Conservation (phyloP, 2,888 invertebrate species). For the Reticulitermes lucifugus region DNA sequence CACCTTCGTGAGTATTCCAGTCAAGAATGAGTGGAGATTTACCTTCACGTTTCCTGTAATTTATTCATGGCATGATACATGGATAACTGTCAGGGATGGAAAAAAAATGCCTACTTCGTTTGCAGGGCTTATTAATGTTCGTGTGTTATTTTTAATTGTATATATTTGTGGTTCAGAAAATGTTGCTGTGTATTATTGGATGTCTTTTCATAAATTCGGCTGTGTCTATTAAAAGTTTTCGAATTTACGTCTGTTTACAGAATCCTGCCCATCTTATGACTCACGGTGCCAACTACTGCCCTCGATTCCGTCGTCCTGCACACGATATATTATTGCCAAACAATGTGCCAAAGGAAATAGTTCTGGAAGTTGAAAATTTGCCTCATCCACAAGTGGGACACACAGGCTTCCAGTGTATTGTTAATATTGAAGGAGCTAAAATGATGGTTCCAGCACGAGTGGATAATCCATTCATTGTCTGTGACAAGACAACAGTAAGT, state of each 20-base stretch:
- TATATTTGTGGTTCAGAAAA: too few relatives aligned
- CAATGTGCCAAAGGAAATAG: constrained; percentile 89
- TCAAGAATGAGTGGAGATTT: too few relatives aligned
- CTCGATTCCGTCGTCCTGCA: constrained; percentile 82
- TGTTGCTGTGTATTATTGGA: too few relatives aligned
- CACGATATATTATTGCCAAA: constrained; percentile 86
- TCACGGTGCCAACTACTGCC: constrained; percentile 78
- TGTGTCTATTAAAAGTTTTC: too few relatives aligned
- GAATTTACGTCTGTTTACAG: constrained; percentile 58
- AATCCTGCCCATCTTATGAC: constrained; percentile 69
- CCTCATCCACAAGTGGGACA: constrained; percentile 91
- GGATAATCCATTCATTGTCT: constrained; percentile 85
- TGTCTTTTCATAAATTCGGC: too few relatives aligned
- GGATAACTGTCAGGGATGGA: too few relatives aligned
- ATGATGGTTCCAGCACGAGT: constrained; percentile 90
- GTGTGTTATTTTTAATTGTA: too few relatives aligned
- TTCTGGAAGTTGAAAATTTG: constrained; percentile 89
- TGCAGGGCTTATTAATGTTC: too few relatives aligned
- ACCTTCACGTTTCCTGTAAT: too few relatives aligned
- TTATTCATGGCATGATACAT: too few relatives aligned
- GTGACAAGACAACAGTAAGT: constrained; percentile 87
- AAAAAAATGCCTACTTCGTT: too few relatives aligned
- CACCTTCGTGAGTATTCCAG: too few relatives aligned
- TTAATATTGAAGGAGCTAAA: constrained; percentile 90
- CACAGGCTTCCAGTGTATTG: constrained; percentile 91